A percentile compares a stretch with the other conserved stretches of the same genome.
These are phyloP conservation scores for Phataginus tetradactyla DNA, from an alignment of 2,797 vertebrate genomes.

Conservation along the genomic window DNA sequence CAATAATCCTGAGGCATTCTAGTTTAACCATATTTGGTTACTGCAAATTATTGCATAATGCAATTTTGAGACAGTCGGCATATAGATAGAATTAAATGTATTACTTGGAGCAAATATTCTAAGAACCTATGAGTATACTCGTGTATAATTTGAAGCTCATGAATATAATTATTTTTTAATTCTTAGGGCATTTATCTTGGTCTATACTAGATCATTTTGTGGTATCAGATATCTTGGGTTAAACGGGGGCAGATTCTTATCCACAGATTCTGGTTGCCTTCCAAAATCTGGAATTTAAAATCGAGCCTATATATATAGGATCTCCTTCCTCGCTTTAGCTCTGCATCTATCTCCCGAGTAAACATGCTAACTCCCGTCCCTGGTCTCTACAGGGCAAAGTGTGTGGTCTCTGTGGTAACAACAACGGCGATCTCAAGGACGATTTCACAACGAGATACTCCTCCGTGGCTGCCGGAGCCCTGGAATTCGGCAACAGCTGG, in stretches of 20 bases:
- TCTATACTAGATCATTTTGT: background rate
- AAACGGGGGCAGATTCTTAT: background rate
- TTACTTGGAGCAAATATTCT: conserved; percentile 37
- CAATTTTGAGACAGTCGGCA: background rate
- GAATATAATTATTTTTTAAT: background rate
- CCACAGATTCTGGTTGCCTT: background rate
- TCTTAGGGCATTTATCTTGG: background rate
- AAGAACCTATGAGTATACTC: background rate
- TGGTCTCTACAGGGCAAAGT: conserved; percentile 73
- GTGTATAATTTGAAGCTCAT: background rate
- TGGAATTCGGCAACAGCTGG: conserved; percentile 88
- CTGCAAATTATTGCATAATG: background rate
- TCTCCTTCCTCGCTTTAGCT: background rate
- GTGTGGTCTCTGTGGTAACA: conserved; percentile 85
- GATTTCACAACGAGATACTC: conserved; percentile 82
- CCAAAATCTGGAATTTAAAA: background rate
- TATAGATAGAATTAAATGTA: background rate
- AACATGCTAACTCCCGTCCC: background rate
- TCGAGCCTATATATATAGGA: no score
- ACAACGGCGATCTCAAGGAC: conserved; percentile 81
- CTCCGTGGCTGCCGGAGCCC: conserved; percentile 51
- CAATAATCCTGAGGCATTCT: background rate
- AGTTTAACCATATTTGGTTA: background rate
- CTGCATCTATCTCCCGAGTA: background rate
- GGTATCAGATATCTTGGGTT: background rate